Evolutionary conservation across 2,888 invertebrate genomes (phyloP), one percentile per base, ranked within the genome.

Genomic region (Stegana nigrithorax): DNA sequence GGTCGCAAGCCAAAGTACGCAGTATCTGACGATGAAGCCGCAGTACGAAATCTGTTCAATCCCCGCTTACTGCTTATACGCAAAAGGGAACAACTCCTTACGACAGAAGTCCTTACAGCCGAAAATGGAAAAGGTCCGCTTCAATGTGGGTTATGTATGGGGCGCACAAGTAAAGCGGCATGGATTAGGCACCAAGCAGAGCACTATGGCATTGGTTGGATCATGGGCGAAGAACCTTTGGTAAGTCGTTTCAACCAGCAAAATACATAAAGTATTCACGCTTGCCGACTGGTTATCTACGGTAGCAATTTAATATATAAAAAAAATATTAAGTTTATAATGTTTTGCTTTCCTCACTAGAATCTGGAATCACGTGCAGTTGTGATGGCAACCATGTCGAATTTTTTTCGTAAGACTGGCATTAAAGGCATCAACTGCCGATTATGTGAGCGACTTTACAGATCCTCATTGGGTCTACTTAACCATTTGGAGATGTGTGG

Each of bases 191-290:
- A 85, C 63, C 23, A 81, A 12, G 62, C 67, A 4, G 66, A 69
- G 36, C 85, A 85, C 67, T 85, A 85, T 62, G 86, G 85, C 25
- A 60, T 86, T 6, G 85, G 84, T 4, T 85, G 84, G 85, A 57
- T 64, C 12, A 63, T 69, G 4, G 81, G 77, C 0, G 65, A 79
- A 12, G 39, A 65, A 2, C 66, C 75, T 14, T 44, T 73, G 66
- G 83, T 81, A 63, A 66, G 81, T 70, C 27, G 5, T 4, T n/a
- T n/a, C n/a, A n/a, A n/a, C n/a, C n/a, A n/a, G n/a, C n/a, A n/a
- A n/a, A n/a, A n/a, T 6, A 10, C 29, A 0, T 26, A n/a, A 25
- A n/a, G 50, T 29, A 19, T 29, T 7, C 23, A 21, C 21, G 6
- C 6, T 6, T 45, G 19, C 45, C 19, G n/a, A n/a, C n/a, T n/a